Percentiles rank a stretch among this genome's conserved stretches.
These are phyloP conservation scores for Lepidostoma basale DNA, from an alignment of 1,140 invertebrate genomes.

Conservation along the genomic window DNA sequence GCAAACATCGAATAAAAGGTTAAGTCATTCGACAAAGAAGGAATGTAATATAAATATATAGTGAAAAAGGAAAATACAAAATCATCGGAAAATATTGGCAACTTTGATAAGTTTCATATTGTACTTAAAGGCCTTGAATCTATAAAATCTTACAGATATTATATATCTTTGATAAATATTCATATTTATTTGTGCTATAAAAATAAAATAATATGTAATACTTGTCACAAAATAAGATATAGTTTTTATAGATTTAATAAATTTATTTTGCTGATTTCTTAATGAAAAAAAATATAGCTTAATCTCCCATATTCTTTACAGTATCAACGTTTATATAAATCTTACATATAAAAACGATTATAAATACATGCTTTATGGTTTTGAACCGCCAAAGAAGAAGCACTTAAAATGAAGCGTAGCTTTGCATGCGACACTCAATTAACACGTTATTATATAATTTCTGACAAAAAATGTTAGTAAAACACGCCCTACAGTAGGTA, in stretches of 20 bases:
- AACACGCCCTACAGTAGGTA: not conserved
- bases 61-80: no score
- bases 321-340: slow-evolving; percentile 1
- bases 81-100: slow-evolving; percentile 14
- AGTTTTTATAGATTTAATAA: no score
- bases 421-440: slow-evolving; percentile 35
- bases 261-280: no score
- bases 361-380: not conserved
- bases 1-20: no score
- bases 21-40: no score
- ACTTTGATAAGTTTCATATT: slow-evolving; percentile 32
- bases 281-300: not conserved
- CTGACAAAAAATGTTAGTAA: not conserved
- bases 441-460: not conserved
- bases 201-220: slow-evolving; percentile 17
- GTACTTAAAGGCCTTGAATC: slow-evolving; percentile 31
- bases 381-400: not conserved
- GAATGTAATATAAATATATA: no score
- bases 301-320: not conserved
- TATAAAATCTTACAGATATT: slow-evolving; percentile 10
- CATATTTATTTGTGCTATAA: slow-evolving; percentile 30
- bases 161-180: slow-evolving; percentile 1
- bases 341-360: slow-evolving; percentile 7
- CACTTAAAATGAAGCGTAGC: slow-evolving; percentile 17
- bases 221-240: slow-evolving; percentile 16